These are phyloP conservation scores for Pseudorhombus dupliciocellatus DNA, from an alignment of 2,113 vertebrate genomes.

Conservation along the genomic window DNA sequence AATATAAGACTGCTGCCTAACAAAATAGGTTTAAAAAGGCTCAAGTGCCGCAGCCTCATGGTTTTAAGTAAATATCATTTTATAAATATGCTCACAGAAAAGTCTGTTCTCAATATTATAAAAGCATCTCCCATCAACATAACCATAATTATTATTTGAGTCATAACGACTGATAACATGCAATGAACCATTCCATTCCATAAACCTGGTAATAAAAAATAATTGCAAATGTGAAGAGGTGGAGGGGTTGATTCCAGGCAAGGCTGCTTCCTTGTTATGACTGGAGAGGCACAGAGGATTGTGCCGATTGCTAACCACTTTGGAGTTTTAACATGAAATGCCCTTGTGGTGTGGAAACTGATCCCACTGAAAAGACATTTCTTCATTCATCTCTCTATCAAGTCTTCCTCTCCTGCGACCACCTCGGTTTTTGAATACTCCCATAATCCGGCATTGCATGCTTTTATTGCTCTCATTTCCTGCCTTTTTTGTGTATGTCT, in stretches of 20 bases:
- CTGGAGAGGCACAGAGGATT: background rate
- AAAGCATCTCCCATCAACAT: background rate
- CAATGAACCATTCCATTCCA: constrained; percentile 4
- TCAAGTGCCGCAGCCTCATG: background rate
- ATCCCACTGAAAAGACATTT: constrained; percentile 15
- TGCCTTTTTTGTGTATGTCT: background rate
- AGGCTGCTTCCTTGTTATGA: background rate
- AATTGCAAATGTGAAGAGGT: constrained; percentile 4
- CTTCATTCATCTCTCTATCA: background rate
- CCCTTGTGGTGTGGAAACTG: constrained; percentile 24
- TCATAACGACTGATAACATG: constrained; percentile 1
- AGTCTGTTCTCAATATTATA: background rate
- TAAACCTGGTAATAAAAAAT: constrained; percentile 18
- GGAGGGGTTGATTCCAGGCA: background rate
- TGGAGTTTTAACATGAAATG: constrained; percentile 11
- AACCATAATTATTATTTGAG: constrained; percentile 11
- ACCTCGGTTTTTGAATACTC: constrained; percentile 8
- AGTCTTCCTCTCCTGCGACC: background rate
- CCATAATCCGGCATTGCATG: background rate
- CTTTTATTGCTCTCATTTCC: background rate
- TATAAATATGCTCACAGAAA: too few relatives aligned
- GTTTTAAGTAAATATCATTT: background rate
- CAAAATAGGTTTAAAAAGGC: background rate
- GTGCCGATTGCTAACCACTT: background rate
- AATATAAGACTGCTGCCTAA: background rate